A percentile compares a stretch with the other conserved stretches of the same genome.
Conservation (phyloP, 2,797 vertebrate species). For the Scarus forsteni region DNA sequence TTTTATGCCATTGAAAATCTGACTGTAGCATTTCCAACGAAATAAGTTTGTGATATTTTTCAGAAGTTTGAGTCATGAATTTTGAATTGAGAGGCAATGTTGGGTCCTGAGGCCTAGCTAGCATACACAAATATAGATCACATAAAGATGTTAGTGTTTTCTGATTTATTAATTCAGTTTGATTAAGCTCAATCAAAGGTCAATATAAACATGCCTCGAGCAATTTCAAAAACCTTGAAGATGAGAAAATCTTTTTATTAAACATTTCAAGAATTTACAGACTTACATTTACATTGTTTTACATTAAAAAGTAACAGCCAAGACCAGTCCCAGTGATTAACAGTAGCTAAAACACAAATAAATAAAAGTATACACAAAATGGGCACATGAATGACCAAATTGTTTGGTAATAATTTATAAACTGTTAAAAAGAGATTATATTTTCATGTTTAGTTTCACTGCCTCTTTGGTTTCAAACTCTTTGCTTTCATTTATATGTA, state of each 20-base stretch:
- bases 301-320: slow-evolving; percentile 48
- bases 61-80: no score
- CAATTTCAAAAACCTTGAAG: slow-evolving; percentile 6
- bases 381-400: slow-evolving; percentile 21
- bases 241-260: slow-evolving; percentile 60
- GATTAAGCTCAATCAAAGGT: no score
- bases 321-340: slow-evolving; percentile 30
- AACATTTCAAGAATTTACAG: slow-evolving; percentile 57
- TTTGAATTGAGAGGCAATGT: no score
- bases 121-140: no score
- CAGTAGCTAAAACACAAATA: slow-evolving; percentile 33
- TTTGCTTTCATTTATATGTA: slow-evolving; percentile 16
- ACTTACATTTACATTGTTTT: slow-evolving; percentile 59
- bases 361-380: slow-evolving; percentile 11
- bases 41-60: no score
- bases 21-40: no score
- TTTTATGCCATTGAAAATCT: no score
- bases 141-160: no score
- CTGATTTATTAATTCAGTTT: no score
- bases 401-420: background rate
- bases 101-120: no score
- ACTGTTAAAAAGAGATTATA: background rate
- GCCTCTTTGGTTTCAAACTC: background rate
- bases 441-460: background rate
- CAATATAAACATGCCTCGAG: background rate